A percentile compares a stretch with the other conserved stretches of the same genome.
These are phyloP conservation scores for Puma concolor DNA, from an alignment of 2,113 vertebrate genomes.

Conservation along the genomic window DNA sequence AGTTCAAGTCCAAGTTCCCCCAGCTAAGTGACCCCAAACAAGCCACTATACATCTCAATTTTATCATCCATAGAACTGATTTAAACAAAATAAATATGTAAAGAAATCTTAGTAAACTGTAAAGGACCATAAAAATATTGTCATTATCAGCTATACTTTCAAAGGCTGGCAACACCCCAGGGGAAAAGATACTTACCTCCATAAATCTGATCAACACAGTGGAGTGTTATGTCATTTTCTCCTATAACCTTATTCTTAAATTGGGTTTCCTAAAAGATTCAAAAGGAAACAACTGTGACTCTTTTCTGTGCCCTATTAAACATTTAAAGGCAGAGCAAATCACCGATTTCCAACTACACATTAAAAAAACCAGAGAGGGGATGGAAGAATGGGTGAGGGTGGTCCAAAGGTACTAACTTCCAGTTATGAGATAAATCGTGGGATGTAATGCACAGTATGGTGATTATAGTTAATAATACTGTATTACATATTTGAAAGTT, in stretches of 20 bases:
- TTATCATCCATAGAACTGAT: neutral
- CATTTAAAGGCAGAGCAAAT: neutral
- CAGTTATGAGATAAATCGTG: neutral
- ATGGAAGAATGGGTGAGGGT: neutral
- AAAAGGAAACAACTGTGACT: slow-evolving; percentile 47
- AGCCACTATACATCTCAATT: neutral
- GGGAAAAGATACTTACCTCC: slow-evolving; percentile 86
- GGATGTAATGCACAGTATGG: neutral
- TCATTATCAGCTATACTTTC: neutral
- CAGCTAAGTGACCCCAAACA: neutral
- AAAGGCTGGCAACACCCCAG: neutral
- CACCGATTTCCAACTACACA: no score
- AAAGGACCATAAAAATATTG: neutral
- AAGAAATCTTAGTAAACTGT: neutral
- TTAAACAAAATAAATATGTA: neutral
- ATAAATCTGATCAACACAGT: slow-evolving; percentile 92
- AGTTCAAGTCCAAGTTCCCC: neutral
- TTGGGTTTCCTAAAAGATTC: slow-evolving; percentile 86
- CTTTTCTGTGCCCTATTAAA: neutral
- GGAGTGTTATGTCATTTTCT: slow-evolving; percentile 94
- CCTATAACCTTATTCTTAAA: slow-evolving; percentile 93
- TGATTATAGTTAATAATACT: neutral
- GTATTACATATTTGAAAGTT: neutral
- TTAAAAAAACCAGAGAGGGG: neutral
- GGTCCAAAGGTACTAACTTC: neutral